Conservation (phyloP, 2,797 vertebrate genomes). For the Calcarius lapponicus region DNA sequence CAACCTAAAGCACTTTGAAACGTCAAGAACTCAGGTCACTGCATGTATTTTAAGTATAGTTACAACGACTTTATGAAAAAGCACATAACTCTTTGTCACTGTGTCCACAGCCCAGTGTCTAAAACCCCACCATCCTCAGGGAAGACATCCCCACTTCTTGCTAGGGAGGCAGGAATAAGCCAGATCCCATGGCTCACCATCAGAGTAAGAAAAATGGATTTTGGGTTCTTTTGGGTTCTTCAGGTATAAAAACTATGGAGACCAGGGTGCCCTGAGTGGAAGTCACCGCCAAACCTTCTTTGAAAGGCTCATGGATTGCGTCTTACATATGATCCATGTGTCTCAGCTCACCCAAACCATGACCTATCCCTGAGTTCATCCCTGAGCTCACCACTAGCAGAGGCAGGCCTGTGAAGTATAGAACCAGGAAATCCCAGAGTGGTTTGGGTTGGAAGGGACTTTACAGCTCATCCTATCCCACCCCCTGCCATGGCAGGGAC, state of each 20-base stretch:
- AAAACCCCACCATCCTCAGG: background rate
- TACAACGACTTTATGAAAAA: background rate
- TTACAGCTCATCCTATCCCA: background rate
- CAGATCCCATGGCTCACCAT: background rate
- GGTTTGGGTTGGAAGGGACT: background rate
- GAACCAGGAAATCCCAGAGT: background rate
- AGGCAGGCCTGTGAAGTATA: fast-evolving
- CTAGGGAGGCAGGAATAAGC: background rate
- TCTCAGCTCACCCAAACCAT: background rate
- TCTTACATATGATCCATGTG: fast-evolving
- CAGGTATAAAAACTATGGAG: background rate
- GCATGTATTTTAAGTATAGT: background rate
- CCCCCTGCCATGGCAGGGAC: background rate
- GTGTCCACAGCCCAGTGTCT: background rate
- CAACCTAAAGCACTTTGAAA: background rate
- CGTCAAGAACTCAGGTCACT: background rate
- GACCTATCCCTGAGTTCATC: background rate
- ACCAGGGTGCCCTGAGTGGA: background rate
- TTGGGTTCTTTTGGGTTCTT: background rate
- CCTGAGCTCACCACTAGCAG: background rate
- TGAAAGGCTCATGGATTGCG: background rate
- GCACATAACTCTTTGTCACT: fast-evolving
- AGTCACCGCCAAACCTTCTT: background rate
- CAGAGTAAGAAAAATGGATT: fast-evolving
- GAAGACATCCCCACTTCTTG: background rate